phyloP scores from a whole-genome alignment of 2,888 invertebrate genomes.

The Campopleginae sp. region DNA sequence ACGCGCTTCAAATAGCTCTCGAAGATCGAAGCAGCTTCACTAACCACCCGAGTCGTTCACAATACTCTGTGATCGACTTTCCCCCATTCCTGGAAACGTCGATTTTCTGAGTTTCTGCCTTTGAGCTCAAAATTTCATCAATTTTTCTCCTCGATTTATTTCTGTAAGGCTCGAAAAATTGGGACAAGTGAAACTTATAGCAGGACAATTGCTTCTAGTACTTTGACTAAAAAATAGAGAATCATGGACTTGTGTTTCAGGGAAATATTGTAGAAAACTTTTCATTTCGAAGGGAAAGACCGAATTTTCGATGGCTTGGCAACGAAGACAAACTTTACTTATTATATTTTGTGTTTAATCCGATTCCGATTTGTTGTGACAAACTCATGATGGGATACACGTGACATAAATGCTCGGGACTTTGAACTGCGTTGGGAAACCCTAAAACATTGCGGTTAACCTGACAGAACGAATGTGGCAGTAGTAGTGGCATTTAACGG shows the following conservation, averaged over 20 bases:
- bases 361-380: neutral
- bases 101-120: neutral
- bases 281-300: neutral
- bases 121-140: neutral
- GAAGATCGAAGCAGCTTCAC: slow-evolving; percentile 21
- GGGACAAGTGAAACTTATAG: neutral
- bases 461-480: slow-evolving; percentile 5
- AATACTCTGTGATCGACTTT: neutral
- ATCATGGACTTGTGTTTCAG: neutral
- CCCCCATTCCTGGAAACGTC: neutral
- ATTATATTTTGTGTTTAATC: neutral
- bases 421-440: slow-evolving; percentile 1
- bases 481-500: slow-evolving; percentile 48
- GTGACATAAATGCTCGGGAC: neutral
- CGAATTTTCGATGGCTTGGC: neutral
- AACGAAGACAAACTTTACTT: neutral
- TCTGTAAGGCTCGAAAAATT: neutral
- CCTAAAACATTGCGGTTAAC: slow-evolving; percentile 28
- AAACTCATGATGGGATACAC: neutral
- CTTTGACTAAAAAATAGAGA: neutral
- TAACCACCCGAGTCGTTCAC: slow-evolving; percentile 1
- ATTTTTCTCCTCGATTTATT: neutral
- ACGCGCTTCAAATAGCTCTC: slow-evolving; percentile 30
- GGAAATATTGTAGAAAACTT: neutral
- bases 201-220: neutral